Percentiles rank a stretch among this genome's conserved stretches.
Conservation (phyloP, 2,113 vertebrate species). For the Poicephalus meyeri region DNA sequence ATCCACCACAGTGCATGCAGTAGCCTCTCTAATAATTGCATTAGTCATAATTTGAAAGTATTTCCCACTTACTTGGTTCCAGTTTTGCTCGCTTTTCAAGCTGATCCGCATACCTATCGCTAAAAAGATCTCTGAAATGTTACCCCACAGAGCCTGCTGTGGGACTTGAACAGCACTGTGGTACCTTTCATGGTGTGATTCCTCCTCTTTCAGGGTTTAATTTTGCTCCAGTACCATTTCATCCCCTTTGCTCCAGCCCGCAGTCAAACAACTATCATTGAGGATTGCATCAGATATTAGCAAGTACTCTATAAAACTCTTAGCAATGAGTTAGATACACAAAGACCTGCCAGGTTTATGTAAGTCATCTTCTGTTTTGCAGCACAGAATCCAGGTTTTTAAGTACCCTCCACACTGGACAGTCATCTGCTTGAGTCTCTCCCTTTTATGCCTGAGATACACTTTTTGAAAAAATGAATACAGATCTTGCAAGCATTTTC, state of each 20-base stretch:
- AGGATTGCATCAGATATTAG: background rate
- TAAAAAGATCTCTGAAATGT: background rate
- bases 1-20: background rate
- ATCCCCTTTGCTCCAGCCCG: background rate
- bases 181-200: background rate
- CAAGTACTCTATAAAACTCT: background rate
- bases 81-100: constrained; percentile 39
- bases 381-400: background rate
- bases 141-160: background rate
- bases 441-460: background rate
- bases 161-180: background rate
- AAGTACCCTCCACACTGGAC: background rate
- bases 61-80: constrained; percentile 34
- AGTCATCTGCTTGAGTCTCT: background rate
- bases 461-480: background rate
- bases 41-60: constrained; percentile 51
- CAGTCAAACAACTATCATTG: background rate
- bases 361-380: background rate
- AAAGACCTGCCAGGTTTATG: background rate
- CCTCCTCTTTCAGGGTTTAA: background rate
- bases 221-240: background rate
- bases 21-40: constrained; percentile 38
- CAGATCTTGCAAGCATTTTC: background rate
- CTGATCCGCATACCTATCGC: background rate
- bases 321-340: background rate